These are phyloP conservation scores for Pygoscelis antarcticus DNA, from an alignment of 2,113 vertebrate species.

Conservation along the genomic window DNA sequence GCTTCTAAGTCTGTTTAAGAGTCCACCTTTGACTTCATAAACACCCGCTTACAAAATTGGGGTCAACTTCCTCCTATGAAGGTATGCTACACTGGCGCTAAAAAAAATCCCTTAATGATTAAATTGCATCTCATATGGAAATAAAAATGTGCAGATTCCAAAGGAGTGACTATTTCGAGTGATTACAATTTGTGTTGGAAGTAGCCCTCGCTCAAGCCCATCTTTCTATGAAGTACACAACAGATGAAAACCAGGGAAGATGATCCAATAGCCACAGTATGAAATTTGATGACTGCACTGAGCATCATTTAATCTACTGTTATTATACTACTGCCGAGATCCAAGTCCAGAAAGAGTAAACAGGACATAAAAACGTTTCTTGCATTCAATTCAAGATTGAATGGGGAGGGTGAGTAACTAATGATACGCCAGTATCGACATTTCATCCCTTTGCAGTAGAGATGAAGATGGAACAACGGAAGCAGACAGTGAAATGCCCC, in stretches of 20 bases:
- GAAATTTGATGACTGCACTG: neutral
- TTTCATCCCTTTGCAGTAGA: neutral
- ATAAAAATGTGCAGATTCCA: constrained; percentile 78
- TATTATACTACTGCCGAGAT: neutral
- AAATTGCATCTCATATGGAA: constrained; percentile 79
- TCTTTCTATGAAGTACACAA: constrained; percentile 4
- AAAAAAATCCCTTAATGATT: constrained; percentile 77
- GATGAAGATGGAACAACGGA: neutral
- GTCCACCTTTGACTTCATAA: constrained; percentile 85
- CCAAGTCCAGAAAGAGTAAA: neutral
- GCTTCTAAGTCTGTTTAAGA: constrained; percentile 77
- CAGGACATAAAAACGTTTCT: neutral
- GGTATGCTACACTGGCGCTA: constrained; percentile 55
- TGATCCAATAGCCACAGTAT: neutral
- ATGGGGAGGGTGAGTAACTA: neutral
- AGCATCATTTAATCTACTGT: neutral
- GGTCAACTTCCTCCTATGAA: constrained; percentile 72
- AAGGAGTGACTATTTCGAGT: constrained; percentile 71
- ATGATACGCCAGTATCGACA: fast-evolving
- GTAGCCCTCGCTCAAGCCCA: constrained; percentile 49
- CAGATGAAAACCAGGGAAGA: constrained; percentile 29
- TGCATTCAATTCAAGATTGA: neutral
- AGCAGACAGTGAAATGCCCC: neutral
- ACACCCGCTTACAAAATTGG: constrained; percentile 80
- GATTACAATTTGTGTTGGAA: constrained; percentile 80